Evolutionary conservation across 2,888 invertebrate genomes (phyloP).

Genomic region (Nematopogon swammerdamellus): DNA sequence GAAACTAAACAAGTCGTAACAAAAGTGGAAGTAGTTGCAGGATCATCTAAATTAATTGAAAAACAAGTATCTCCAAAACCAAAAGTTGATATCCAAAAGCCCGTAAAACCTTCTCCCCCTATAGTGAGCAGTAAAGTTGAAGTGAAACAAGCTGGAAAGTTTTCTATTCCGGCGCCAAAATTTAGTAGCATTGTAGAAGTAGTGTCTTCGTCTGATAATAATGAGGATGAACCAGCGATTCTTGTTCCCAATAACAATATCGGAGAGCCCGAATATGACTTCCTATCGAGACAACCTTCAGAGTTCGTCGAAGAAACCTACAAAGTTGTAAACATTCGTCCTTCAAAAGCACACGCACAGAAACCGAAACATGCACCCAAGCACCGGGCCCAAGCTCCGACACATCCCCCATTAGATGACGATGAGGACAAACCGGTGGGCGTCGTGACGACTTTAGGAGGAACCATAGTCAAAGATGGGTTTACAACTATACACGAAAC

Average conservation of each 20-base stretch:
- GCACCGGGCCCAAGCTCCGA: constrained; percentile 35
- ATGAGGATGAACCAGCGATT: constrained; percentile 56
- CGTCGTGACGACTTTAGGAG: constrained; percentile 79
- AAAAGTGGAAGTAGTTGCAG: constrained; percentile 56
- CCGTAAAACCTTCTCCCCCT: constrained; percentile 21
- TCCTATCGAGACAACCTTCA: constrained; percentile 78
- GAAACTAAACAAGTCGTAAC: constrained; percentile 47
- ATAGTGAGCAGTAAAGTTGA: constrained; percentile 47
- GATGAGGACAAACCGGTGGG: constrained; percentile 73
- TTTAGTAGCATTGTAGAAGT: constrained; percentile 58
- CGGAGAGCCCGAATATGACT: constrained; percentile 80
- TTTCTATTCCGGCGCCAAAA: constrained; percentile 25
- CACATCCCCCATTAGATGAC: constrained; percentile 37
- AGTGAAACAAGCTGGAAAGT: constrained; percentile 34
- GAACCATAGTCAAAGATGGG: constrained; percentile 79
- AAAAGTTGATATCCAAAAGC: constrained; percentile 2
- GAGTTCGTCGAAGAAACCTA: constrained; percentile 84
- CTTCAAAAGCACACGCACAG: constrained; percentile 55
- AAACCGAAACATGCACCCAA: constrained; percentile 45
- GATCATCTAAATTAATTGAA: constrained; percentile 47
- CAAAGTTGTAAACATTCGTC: constrained; percentile 75
- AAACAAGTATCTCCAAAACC: constrained; percentile 14
- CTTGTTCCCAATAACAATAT: constrained; percentile 67
- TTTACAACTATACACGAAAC: constrained; percentile 83
- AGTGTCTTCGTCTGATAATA: constrained; percentile 27